Conservation (phyloP, 2,888 invertebrate genomes). For the Sympetrum striolatum region DNA sequence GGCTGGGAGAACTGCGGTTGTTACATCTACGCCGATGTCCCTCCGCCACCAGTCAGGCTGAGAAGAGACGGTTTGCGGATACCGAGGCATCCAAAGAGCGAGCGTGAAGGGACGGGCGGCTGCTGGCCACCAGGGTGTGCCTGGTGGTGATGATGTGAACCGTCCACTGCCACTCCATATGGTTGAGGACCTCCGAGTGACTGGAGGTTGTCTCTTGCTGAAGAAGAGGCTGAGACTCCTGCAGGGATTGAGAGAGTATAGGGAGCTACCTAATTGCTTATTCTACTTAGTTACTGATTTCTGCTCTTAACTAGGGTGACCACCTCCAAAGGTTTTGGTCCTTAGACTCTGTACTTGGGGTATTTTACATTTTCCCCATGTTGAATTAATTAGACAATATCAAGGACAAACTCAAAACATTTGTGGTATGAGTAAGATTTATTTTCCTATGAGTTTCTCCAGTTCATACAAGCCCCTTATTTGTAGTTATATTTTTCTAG, state of each 20-base stretch:
- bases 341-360: too few species aligned
- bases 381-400: too few species aligned
- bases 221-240: conserved; percentile 53
- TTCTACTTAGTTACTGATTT: neutral
- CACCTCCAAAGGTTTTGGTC: too few species aligned
- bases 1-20: conserved; percentile 59
- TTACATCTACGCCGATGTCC: conserved; percentile 47
- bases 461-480: too few species aligned
- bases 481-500: too few species aligned
- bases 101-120: conserved; percentile 61
- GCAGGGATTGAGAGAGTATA: conserved; percentile 46
- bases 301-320: too few species aligned
- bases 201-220: conserved; percentile 52
- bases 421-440: too few species aligned
- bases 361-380: too few species aligned
- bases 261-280: conserved; percentile 55
- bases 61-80: conserved; percentile 87
- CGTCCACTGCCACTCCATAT: conserved; percentile 54
- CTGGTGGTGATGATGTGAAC: conserved; percentile 45
- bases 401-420: too few species aligned
- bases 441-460: too few species aligned
- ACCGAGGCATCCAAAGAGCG: conserved; percentile 83
- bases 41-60: conserved; percentile 67
- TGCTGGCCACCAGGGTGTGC: conserved; percentile 46
- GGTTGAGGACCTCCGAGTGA: conserved; percentile 59